Evolutionary conservation across 2,113 vertebrate genomes (phyloP).

Genomic region (Camelus dromedarius): DNA sequence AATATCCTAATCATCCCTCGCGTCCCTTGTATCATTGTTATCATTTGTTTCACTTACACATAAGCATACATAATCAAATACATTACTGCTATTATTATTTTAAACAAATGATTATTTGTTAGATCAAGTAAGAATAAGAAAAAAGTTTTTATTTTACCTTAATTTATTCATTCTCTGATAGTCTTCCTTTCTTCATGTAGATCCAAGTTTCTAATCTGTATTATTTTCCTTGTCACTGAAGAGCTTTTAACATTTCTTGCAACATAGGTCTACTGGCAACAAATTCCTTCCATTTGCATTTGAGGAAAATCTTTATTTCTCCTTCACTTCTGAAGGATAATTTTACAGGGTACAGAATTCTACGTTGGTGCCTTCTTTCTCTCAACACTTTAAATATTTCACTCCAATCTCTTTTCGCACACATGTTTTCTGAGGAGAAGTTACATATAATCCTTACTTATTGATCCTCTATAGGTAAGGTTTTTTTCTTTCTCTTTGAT

Average conservation of each 20-base stretch:
- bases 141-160: not conserved
- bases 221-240: not conserved
- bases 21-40: not conserved
- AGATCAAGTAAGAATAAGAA: slow-evolving; percentile 23
- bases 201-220: not conserved
- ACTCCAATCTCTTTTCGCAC: not conserved
- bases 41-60: not conserved
- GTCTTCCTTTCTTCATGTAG: not conserved
- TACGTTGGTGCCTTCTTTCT: not conserved
- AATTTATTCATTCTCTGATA: not conserved
- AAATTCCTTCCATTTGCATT: not conserved
- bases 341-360: not conserved
- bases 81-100: not conserved
- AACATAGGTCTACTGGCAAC: not conserved
- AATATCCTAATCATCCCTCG: not conserved
- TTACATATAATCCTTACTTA: not conserved
- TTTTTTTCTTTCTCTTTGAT: not conserved
- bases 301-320: not conserved
- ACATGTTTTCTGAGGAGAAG: not conserved
- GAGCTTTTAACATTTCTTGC: not conserved
- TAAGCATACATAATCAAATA: not conserved
- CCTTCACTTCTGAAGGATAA: not conserved
- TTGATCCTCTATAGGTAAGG: not conserved
- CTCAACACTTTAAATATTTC: not conserved
- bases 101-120: not conserved